Evolutionary conservation across 2,113 vertebrate species (phyloP), one percentile per base, ranked within the genome.

Genomic region (Brachionichthys hirsutus): DNA sequence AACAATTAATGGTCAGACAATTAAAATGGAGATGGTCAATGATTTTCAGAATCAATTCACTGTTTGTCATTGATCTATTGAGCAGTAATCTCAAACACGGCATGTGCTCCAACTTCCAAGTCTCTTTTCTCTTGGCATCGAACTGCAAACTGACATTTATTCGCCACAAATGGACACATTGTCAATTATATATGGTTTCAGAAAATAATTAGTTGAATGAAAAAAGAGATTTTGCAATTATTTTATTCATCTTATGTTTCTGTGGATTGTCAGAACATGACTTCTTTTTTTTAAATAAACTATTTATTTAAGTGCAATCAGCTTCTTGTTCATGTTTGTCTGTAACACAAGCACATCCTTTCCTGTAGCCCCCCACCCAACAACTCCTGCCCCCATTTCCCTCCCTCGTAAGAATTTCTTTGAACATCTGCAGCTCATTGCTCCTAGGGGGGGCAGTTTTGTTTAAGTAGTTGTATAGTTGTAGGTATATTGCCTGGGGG

Each of bases 381-480:
- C 66, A 24, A 4, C 57, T 47, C 44, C 62, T 66, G 54, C 66
- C 61, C 70, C 72, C 70, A 30, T 62, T 48, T 18, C 8, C 54
- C 55, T 48, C 49, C 42, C 51, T 16, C 44, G 20, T 6, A 55
- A 47, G 18, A 36, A 68, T 72, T 53, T 70, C 78, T 80, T 76
- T 77, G 64, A 78, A 75, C 66, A 83, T 80, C 65, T 80, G 73
- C 46, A 67, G 77, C 60, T 14, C 62, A 56, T 57, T 54, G 54
- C 62, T 74, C 81, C 70, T 47, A n/a, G 16, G 11, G 59, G 80
- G 80, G 74, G 63, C 65, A 51, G 73, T 74, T 75, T 73, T 85
- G 77, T 83, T 88, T 82, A 75, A 57, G 45, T 62, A 47, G 62
- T 65, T 77, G 64, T 75, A 79, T 73, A 77, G 73, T 78, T 68